phyloP scores from a whole-genome alignment of 2,888 invertebrate genomes.

The Sphaeridia pumilis region DNA sequence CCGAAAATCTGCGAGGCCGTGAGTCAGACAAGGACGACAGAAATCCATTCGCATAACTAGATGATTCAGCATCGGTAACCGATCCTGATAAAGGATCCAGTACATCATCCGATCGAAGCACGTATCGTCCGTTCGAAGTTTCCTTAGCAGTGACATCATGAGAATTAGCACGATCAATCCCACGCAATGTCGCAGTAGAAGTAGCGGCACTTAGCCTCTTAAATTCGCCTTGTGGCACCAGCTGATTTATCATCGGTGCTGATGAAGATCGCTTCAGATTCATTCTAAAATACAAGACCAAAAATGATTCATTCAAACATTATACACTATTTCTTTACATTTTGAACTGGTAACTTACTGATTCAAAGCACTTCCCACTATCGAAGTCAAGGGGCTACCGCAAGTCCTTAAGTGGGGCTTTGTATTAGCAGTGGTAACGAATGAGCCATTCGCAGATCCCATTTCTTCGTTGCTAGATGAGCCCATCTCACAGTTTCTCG shows the following conservation, averaged over 20 bases:
- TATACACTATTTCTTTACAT: neutral
- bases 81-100: constrained; percentile 3
- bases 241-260: constrained; percentile 87
- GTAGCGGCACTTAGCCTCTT: constrained; percentile 7
- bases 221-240: constrained; percentile 52
- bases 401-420: constrained; percentile 23
- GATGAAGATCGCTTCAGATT: constrained; percentile 78
- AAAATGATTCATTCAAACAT: neutral
- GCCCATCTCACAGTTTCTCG: neutral
- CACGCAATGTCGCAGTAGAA: constrained; percentile 3
- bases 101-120: too few relatives aligned
- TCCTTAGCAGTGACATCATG: constrained; percentile 9
- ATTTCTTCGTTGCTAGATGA: neutral
- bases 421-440: neutral
- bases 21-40: constrained; percentile 41
- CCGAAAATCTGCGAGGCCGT: constrained; percentile 74
- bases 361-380: constrained; percentile 33
- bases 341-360: constrained; percentile 27
- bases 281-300: constrained; percentile 15
- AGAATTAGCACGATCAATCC: neutral
- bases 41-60: constrained; percentile 18
- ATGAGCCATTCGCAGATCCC: neutral
- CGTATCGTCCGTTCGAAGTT: too few relatives aligned
- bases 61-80: constrained; percentile 9
- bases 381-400: constrained; percentile 33